These are phyloP conservation scores for Venusia cambrica DNA, from an alignment of 2,888 invertebrate species.

Conservation along the genomic window DNA sequence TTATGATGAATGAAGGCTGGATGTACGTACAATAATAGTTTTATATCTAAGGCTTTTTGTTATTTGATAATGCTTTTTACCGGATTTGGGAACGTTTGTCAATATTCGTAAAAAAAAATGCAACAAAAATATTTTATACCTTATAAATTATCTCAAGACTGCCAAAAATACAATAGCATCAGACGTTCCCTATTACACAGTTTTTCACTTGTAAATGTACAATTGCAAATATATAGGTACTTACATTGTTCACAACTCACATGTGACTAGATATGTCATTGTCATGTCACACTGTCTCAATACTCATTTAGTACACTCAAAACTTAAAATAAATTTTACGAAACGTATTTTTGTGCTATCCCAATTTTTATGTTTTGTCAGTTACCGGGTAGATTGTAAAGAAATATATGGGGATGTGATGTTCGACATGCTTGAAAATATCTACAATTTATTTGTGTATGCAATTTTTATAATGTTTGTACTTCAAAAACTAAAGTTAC, in stretches of 20 bases:
- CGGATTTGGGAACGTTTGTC: conserved; percentile 5
- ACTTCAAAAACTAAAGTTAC: conserved; percentile 73
- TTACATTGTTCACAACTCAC: too few species aligned
- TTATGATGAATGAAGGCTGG: conserved; percentile 64
- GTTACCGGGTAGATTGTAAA: too few species aligned
- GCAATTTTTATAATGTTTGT: conserved; percentile 47
- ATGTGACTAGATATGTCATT: too few species aligned
- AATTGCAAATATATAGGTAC: conserved; percentile 32
- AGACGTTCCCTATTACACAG: conserved; percentile 10
- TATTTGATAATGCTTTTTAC: conserved; percentile 21
- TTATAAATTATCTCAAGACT: too few species aligned
- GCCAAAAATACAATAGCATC: too few species aligned
- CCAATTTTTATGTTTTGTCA: conserved; percentile 2
- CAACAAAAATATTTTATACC: not conserved
- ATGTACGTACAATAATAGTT: conserved; percentile 50
- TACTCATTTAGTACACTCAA: conserved; percentile 33
- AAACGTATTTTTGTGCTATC: conserved; percentile 4
- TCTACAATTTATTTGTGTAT: conserved; percentile 34
- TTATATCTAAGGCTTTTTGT: conserved; percentile 45
- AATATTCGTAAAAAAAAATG: not conserved
- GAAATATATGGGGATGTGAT: too few species aligned
- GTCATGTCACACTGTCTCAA: conserved; percentile 22
- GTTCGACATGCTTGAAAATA: too few species aligned
- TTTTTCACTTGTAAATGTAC: conserved; percentile 6
- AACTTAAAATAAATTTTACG: conserved; percentile 7